These are phyloP conservation scores for Tachyglossus aculeatus DNA, from an alignment of 2,797 vertebrate genomes.

Conservation along the genomic window DNA sequence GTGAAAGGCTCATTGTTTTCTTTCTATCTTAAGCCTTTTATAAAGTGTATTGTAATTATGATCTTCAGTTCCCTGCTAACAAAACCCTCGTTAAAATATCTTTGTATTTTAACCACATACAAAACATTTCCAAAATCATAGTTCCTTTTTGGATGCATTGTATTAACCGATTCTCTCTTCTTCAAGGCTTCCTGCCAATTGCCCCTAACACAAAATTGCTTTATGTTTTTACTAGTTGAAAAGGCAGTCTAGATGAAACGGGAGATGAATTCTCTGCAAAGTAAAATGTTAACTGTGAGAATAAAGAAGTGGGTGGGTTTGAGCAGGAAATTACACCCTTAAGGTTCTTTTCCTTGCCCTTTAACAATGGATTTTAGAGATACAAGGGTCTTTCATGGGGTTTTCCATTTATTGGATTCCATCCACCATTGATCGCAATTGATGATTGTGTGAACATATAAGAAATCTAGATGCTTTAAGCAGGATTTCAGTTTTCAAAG, in stretches of 20 bases:
- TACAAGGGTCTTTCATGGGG: too few species aligned
- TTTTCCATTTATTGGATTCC: too few species aligned
- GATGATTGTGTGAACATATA: too few species aligned
- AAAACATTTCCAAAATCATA: constrained; percentile 15
- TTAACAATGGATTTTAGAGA: too few species aligned
- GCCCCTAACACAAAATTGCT: background rate
- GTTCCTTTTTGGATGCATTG: background rate
- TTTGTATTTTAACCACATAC: background rate
- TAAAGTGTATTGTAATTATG: background rate
- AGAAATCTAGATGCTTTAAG: too few species aligned
- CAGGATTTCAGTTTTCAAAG: too few species aligned
- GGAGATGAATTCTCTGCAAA: background rate
- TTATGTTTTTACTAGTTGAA: background rate
- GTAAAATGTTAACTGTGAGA: too few species aligned
- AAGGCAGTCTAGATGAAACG: background rate
- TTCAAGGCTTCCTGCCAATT: background rate
- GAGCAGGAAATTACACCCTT: too few species aligned
- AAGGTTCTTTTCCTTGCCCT: too few species aligned
- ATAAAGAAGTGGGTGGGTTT: too few species aligned
- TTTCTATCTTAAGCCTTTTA: background rate
- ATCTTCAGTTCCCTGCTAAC: background rate
- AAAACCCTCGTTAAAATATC: background rate
- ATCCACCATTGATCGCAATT: too few species aligned
- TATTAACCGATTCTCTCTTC: background rate
- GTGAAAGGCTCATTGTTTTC: background rate